Evolutionary conservation across 2,113 vertebrate species (phyloP).

Genomic region (Notarius quadriscutis): DNA sequence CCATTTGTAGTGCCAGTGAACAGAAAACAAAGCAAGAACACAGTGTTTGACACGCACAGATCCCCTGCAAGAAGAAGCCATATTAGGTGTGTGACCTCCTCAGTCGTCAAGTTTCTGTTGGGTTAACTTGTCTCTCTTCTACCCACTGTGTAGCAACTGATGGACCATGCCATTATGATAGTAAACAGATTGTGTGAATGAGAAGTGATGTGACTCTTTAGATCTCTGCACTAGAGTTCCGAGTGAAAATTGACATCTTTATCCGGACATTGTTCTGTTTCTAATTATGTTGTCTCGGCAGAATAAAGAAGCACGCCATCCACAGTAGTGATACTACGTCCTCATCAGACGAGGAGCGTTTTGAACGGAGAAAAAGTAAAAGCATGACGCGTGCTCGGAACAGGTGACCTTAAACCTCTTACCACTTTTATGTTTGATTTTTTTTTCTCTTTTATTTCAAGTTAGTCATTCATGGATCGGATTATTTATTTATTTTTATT

Average conservation of each 20-base stretch:
- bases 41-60: slow-evolving; percentile 95
- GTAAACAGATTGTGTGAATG: not conserved
- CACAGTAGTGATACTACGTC: slow-evolving; percentile 97
- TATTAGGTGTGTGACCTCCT: slow-evolving; percentile 81
- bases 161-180: not conserved
- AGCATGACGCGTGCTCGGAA: slow-evolving; percentile 97
- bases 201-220: not conserved
- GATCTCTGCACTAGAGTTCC: not conserved
- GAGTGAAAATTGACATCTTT: not conserved
- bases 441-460: too few relatives aligned
- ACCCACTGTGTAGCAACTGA: not conserved
- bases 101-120: not conserved
- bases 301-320: slow-evolving; percentile 98
- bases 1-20: slow-evolving; percentile 86
- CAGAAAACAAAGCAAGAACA: slow-evolving; percentile 92
- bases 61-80: slow-evolving; percentile 98
- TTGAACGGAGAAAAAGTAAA: slow-evolving; percentile 96
- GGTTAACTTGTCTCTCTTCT: not conserved
- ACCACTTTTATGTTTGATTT: not conserved
- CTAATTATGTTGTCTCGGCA: slow-evolving; percentile 53
- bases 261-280: not conserved
- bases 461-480: too few relatives aligned
- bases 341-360: slow-evolving; percentile 97
- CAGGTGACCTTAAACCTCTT: slow-evolving; percentile 71
- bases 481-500: too few relatives aligned